These are phyloP conservation scores for Melanostigma gelatinosum DNA, from an alignment of 2,113 vertebrate genomes.

Conservation along the genomic window DNA sequence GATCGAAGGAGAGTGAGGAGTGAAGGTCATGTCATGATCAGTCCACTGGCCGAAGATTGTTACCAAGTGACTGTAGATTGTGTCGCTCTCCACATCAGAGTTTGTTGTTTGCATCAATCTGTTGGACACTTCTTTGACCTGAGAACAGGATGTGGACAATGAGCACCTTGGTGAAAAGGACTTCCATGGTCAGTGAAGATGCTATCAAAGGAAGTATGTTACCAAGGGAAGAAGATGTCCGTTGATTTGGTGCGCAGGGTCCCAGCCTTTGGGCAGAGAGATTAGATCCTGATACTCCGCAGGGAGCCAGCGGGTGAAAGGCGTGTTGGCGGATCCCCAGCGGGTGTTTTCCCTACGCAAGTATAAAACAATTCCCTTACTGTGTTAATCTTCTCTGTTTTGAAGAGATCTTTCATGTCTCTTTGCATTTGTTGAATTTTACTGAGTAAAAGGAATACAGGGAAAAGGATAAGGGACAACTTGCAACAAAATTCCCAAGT, in stretches of 20 bases:
- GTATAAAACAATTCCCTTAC: neutral
- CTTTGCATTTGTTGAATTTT: neutral
- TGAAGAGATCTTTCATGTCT: neutral
- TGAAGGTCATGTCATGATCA: slow-evolving; percentile 89
- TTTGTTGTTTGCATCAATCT: slow-evolving; percentile 77
- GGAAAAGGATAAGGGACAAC: neutral
- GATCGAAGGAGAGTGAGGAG: slow-evolving; percentile 81
- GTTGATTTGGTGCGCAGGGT: slow-evolving; percentile 18
- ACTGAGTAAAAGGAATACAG: neutral
- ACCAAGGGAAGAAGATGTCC: slow-evolving; percentile 83
- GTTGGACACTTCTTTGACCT: slow-evolving; percentile 88
- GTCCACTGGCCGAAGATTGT: slow-evolving; percentile 90
- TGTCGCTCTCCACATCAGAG: slow-evolving; percentile 74
- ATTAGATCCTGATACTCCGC: slow-evolving; percentile 85
- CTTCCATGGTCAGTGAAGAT: neutral
- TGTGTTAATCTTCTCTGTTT: neutral
- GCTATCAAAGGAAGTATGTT: slow-evolving; percentile 18
- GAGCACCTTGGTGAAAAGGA: neutral
- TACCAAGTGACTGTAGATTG: slow-evolving; percentile 80
- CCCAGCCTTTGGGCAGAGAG: slow-evolving; percentile 83
- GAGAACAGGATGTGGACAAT: slow-evolving; percentile 15
- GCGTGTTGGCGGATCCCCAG: slow-evolving; percentile 84
- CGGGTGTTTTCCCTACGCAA: slow-evolving; percentile 74
- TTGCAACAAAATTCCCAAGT: neutral
- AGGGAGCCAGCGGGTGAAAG: slow-evolving; percentile 85